Percentiles rank a stretch among this genome's conserved stretches.
These are phyloP conservation scores for Mugil cephalus DNA, from an alignment of 2,113 vertebrate genomes.

Conservation along the genomic window DNA sequence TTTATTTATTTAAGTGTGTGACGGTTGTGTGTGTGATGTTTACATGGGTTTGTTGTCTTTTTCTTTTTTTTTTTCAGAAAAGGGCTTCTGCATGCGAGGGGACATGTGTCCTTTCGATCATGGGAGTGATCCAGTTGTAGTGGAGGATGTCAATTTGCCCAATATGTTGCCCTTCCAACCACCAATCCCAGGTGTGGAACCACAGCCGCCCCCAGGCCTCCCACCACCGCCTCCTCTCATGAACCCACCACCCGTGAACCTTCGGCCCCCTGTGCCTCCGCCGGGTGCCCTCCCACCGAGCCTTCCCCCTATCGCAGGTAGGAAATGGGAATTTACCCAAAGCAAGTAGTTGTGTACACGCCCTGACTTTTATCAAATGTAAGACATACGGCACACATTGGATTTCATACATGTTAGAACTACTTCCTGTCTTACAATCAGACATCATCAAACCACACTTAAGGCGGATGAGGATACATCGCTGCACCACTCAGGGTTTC, in stretches of 20 bases:
- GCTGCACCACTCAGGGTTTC: too few species aligned
- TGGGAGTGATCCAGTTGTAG: constrained; percentile 97
- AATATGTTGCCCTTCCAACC: constrained; percentile 95
- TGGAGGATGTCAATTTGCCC: constrained; percentile 97
- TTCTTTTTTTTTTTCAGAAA: constrained; percentile 86
- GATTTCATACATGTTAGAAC: too few species aligned
- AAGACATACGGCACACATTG: too few species aligned
- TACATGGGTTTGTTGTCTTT: neutral
- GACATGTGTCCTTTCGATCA: constrained; percentile 99
- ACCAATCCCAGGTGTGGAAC: constrained; percentile 91
- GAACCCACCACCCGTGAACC: constrained; percentile 93
- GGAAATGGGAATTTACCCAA: neutral
- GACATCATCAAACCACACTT: too few species aligned
- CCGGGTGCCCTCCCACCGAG: constrained; percentile 93
- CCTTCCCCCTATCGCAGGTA: constrained; percentile 95
- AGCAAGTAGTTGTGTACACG: too few species aligned
- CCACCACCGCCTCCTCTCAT: constrained; percentile 92
- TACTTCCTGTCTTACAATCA: too few species aligned
- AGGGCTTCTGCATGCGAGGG: constrained; percentile 98
- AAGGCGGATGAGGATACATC: too few species aligned
- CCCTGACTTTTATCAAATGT: too few species aligned
- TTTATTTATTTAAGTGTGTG: too few species aligned
- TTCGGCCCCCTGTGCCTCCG: constrained; percentile 93
- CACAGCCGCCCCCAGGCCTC: constrained; percentile 91
- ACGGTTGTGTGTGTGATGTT: neutral